Percentiles rank a stretch among this genome's conserved stretches.
Conservation (phyloP, 2,113 vertebrate species). For the Coreoperca whiteheadi region DNA sequence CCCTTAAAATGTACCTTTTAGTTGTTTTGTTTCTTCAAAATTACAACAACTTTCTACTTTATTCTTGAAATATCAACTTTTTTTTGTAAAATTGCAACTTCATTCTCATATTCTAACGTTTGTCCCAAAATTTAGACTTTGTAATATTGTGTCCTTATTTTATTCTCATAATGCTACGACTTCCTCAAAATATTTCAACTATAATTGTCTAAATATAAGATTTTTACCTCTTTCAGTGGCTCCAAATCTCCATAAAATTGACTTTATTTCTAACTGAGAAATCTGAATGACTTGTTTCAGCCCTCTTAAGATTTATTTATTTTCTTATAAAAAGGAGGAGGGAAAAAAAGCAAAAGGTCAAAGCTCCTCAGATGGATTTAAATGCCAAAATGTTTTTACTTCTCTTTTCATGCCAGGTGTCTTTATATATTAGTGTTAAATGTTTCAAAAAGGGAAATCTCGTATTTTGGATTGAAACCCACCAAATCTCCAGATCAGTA, state of each 20-base stretch:
- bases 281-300: background rate
- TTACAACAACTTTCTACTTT: too few relatives aligned
- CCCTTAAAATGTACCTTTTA: too few relatives aligned
- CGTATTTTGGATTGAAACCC: background rate
- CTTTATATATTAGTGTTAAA: conserved; percentile 23
- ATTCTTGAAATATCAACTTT: background rate
- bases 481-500: background rate
- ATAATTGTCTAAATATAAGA: background rate
- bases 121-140: background rate
- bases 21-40: too few relatives aligned
- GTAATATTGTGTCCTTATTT: background rate
- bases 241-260: too few relatives aligned
- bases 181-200: background rate
- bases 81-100: background rate
- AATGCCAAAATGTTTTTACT: background rate
- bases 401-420: background rate
- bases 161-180: background rate
- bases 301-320: background rate
- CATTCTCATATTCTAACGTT: background rate
- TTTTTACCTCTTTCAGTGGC: background rate
- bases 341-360: background rate
- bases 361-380: conserved; percentile 23
- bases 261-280: too few relatives aligned
- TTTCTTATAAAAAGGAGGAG: too few relatives aligned
- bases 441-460: conserved; percentile 12